Percentiles rank a stretch among this genome's conserved stretches.
Evolutionary conservation across 2,888 invertebrate genomes (phyloP).

Genomic region (Meteorus cinctellus): DNA sequence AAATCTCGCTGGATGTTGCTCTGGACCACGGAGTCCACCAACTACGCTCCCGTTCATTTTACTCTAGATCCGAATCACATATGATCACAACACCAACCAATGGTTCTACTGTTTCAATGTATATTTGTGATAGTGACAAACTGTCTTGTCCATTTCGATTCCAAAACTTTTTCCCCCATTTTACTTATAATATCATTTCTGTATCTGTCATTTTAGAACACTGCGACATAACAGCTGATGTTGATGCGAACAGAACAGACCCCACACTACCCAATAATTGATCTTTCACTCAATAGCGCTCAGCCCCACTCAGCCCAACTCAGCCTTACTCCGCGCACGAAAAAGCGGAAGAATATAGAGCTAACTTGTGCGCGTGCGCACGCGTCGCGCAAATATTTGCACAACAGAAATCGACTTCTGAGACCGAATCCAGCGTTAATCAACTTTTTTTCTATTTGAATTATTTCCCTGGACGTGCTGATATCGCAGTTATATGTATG

Average conservation of each 20-base stretch:
- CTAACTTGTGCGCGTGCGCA: neutral
- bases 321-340: neutral
- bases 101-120: neutral
- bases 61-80: conserved; percentile 44
- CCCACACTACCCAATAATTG: conserved; percentile 63
- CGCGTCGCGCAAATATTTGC: neutral
- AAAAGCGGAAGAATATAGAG: neutral
- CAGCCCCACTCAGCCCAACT: too few species aligned
- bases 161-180: conserved; percentile 59
- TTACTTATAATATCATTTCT: conserved; percentile 55
- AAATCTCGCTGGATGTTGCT: conserved; percentile 77
- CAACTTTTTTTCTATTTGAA: too few species aligned
- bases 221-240: conserved; percentile 65
- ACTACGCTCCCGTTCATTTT: conserved; percentile 67
- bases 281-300: conserved; percentile 54
- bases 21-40: conserved; percentile 64
- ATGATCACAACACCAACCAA: neutral
- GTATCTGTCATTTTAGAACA: conserved; percentile 66
- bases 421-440: too few species aligned
- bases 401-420: neutral
- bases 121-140: neutral
- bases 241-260: conserved; percentile 59
- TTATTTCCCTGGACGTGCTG: too few species aligned
- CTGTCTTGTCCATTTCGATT: conserved; percentile 24
- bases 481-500: too few species aligned